Conservation (phyloP, 2,113 vertebrate genomes). For the Saiga tatarica region DNA sequence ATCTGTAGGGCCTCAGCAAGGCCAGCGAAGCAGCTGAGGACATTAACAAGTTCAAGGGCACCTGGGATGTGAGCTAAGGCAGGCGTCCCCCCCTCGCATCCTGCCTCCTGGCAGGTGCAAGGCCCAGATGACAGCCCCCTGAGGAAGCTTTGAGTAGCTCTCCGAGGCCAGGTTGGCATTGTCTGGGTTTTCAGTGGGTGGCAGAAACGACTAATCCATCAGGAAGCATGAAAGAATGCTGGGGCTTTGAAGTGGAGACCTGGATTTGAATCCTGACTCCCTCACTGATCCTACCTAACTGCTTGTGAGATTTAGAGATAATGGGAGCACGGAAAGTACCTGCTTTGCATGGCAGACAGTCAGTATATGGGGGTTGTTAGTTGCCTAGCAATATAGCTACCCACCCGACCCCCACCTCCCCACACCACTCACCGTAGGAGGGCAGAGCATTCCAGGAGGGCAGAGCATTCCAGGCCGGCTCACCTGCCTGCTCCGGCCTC, state of each 20-base stretch:
- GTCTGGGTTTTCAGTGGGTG: not conserved
- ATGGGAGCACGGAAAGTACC: not conserved
- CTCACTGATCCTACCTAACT: not conserved
- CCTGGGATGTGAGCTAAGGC: not conserved
- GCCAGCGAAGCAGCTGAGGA: not conserved
- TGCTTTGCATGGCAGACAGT: not conserved
- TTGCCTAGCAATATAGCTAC: slow-evolving; percentile 5
- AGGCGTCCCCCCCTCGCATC: accelerated
- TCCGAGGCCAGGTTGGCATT: not conserved
- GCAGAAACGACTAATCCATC: not conserved
- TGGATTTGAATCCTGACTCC: not conserved
- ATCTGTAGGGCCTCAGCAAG: not conserved
- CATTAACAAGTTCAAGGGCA: not conserved
- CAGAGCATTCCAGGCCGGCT: not conserved
- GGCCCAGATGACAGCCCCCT: not conserved
- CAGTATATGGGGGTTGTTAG: not conserved
- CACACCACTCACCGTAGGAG: accelerated
- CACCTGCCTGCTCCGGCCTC: not conserved
- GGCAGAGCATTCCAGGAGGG: not conserved
- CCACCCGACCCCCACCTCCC: not conserved
- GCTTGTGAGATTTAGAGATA: not conserved
- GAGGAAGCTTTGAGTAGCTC: not conserved
- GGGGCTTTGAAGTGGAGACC: not conserved
- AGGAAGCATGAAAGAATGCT: not conserved
- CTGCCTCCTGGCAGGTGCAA: not conserved